A percentile compares a stretch with the other conserved stretches of the same genome.
phyloP scores from a whole-genome alignment of 2,888 invertebrate species.

The Drepana falcataria region DNA sequence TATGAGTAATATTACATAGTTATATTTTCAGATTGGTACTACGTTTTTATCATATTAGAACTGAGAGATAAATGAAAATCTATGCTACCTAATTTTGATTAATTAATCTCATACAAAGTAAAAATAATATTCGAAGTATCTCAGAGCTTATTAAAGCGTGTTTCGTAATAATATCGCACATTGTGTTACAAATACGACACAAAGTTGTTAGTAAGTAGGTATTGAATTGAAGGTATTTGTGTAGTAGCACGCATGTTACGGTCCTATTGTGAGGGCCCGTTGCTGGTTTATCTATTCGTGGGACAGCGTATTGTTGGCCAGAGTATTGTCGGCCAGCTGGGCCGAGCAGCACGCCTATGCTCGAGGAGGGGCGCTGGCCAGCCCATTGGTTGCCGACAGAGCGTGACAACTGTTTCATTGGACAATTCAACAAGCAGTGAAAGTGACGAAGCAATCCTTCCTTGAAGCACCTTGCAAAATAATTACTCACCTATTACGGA shows the following conservation, averaged over 20 bases:
- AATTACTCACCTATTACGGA: constrained; percentile 33
- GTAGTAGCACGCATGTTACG: constrained; percentile 11
- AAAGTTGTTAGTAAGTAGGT: neutral
- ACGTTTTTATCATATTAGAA: too few relatives aligned
- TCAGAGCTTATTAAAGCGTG: neutral
- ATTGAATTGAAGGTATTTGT: neutral
- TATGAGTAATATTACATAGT: too few relatives aligned
- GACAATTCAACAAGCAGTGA: constrained; percentile 66
- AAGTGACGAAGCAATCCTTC: constrained; percentile 64
- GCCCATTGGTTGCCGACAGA: constrained; percentile 70
- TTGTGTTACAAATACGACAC: neutral
- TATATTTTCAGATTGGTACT: too few relatives aligned
- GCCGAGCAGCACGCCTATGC: constrained; percentile 61
- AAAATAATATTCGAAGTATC: too few relatives aligned
- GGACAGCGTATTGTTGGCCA: constrained; percentile 28
- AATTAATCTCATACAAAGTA: too few relatives aligned
- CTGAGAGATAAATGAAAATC: too few relatives aligned
- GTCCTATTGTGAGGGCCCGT: constrained; percentile 1
- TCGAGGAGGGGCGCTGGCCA: constrained; percentile 65
- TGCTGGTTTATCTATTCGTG: constrained; percentile 12
- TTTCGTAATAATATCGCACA: neutral
- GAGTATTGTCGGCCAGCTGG: constrained; percentile 44
- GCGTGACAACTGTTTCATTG: constrained; percentile 73
- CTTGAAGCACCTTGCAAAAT: constrained; percentile 58
- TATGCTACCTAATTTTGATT: too few relatives aligned